Base-by-base conservation (phyloP, 2,888 invertebrate genomes). In the Caenorhabditis parvicauda region DNA sequence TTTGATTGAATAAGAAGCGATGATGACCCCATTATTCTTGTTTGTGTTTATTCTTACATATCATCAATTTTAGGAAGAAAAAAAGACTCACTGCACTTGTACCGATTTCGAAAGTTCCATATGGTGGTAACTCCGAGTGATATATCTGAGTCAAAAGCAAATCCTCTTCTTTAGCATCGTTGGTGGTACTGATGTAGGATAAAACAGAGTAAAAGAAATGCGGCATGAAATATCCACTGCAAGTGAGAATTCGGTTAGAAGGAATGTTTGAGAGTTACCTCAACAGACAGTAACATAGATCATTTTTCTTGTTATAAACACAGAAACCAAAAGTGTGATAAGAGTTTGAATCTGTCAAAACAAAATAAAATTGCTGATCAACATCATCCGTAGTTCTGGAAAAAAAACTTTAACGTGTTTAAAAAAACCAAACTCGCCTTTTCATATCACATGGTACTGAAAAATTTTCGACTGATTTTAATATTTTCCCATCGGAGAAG, bases 301-400 rank as follows among this genome's bases (percentile, higher is more conserved):
- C 88, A 24, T 89, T 88, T 82, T 89, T 89, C 4, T 93, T 91
- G 82, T 94, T 91, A 83, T 92, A 92, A 25, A 96, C 89, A 83
- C 94, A 95, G 84, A 92, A 96, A 69, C 95, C 95, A 86, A 92
- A 98, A 37, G 92, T 92, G 88, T 92, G 95, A 85, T 92, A 92
- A 25, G 93, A 91, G 82, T 93, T 92, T 75, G 89, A 87, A 75
- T 90, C 92, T 24, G 96, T 98, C 80, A 96, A 85, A 49, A 94
- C 95, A 85, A 96, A 98, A 25, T 94, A 94, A 83, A 93, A 98
- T 79, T 92, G 89, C 83, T 94, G 92, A 55, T 94, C 90, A 60
- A 88, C 88, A 74, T 81, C 79, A 7, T 58, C 35, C 17, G 70
- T 70, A 7, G 62, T 56, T 21, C 71, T 70, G 39, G 45, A 69